These are phyloP conservation scores for Ophonus ardosiacus DNA, from an alignment of 2,888 invertebrate species.

Conservation along the genomic window DNA sequence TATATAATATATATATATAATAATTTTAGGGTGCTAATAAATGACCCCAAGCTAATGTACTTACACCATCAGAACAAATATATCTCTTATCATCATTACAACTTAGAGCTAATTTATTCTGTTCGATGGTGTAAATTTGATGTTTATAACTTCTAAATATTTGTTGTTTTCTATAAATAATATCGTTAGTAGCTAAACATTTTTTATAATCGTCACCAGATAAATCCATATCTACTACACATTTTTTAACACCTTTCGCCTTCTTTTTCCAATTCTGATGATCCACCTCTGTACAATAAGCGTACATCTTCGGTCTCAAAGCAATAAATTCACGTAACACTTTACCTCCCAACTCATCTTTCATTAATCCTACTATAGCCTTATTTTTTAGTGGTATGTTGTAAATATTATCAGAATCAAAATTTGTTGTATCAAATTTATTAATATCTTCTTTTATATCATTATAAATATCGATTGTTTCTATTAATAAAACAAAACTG, in stretches of 20 bases:
- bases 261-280: neutral
- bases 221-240: conserved; percentile 14
- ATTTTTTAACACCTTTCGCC: conserved; percentile 13
- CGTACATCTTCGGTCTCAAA: conserved; percentile 6
- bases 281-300: neutral
- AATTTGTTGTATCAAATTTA: conserved; percentile 16
- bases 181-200: neutral
- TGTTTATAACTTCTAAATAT: neutral
- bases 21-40: too few species aligned
- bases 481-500: conserved; percentile 23
- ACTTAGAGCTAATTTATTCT: neutral
- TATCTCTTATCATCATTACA: neutral
- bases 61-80: neutral
- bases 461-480: conserved; percentile 4
- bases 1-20: too few species aligned
- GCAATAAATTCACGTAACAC: conserved; percentile 2
- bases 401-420: neutral
- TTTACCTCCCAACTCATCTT: conserved; percentile 11
- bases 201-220: neutral
- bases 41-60: neutral
- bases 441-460: conserved; percentile 9
- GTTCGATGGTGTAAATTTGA: neutral
- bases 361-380: neutral
- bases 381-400: neutral
- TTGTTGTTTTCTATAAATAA: neutral